These are phyloP conservation scores for Belonocnema kinseyi DNA, from an alignment of 1,140 invertebrate species.

Conservation along the genomic window DNA sequence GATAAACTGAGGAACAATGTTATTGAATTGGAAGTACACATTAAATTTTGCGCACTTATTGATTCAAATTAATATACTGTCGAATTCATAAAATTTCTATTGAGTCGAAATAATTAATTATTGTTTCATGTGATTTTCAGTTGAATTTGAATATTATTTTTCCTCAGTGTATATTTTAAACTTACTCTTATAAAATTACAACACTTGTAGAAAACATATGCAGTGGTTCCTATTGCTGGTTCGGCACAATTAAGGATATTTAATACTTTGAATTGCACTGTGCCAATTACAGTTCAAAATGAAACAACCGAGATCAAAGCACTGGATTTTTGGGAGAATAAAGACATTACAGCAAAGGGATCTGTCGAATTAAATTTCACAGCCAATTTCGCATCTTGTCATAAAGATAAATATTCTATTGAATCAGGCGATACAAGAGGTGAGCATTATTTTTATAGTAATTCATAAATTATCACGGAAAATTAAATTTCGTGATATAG, in stretches of 20 bases:
- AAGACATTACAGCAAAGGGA: conserved; percentile 49
- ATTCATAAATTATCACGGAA: not conserved
- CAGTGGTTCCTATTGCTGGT: conserved; percentile 77
- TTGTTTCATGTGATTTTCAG: too few species aligned
- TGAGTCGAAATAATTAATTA: too few species aligned
- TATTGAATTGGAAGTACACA: too few species aligned
- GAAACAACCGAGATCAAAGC: conserved; percentile 54
- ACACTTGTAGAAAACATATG: conserved; percentile 80
- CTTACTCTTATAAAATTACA: too few species aligned
- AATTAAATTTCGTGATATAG: too few species aligned
- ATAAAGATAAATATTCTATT: not conserved
- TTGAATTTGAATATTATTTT: too few species aligned
- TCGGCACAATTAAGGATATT: conserved; percentile 83
- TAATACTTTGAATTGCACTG: conserved; percentile 78
- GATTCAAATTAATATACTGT: too few species aligned
- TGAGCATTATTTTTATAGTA: not conserved
- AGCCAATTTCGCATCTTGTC: conserved; percentile 2
- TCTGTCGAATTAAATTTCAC: not conserved
- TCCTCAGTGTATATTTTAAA: too few species aligned
- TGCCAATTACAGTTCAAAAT: conserved; percentile 46
- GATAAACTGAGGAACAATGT: too few species aligned
- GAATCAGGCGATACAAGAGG: not conserved
- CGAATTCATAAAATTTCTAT: too few species aligned
- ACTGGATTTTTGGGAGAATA: conserved; percentile 62
- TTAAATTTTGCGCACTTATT: too few species aligned